Conservation (phyloP, 2,888 invertebrate species). For the Idaea dimidiata region DNA sequence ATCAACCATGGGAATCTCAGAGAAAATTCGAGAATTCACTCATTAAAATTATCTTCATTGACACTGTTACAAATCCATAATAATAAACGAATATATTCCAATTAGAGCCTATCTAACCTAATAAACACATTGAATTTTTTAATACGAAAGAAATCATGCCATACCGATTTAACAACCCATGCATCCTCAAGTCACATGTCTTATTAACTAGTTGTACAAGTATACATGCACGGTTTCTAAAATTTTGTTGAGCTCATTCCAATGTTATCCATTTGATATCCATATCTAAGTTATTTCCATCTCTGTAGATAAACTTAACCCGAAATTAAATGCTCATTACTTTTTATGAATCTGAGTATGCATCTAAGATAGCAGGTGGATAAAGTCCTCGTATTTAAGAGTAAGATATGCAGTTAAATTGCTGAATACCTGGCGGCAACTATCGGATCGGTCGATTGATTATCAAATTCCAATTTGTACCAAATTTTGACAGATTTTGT, state of each 20-base stretch:
- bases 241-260: not conserved
- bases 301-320: not conserved
- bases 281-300: not conserved
- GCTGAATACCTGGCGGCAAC: not conserved
- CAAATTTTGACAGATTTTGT: no score
- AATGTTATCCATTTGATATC: not conserved
- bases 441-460: no score
- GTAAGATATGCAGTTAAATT: not conserved
- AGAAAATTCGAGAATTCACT: not conserved
- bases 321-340: slow-evolving; percentile 1
- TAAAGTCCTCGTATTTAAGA: not conserved
- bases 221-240: not conserved
- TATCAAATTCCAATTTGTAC: no score
- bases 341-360: not conserved
- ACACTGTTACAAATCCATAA: not conserved
- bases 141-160: not conserved
- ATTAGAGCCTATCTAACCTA: not conserved
- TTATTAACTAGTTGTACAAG: not conserved
- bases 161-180: not conserved
- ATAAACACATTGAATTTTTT: not conserved
- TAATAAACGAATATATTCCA: not conserved
- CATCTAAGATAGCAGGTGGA: not conserved
- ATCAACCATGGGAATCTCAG: not conserved
- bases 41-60: not conserved
- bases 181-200: not conserved